phyloP scores from a whole-genome alignment of 2,888 invertebrate species.

The Synergus laeviventris region DNA sequence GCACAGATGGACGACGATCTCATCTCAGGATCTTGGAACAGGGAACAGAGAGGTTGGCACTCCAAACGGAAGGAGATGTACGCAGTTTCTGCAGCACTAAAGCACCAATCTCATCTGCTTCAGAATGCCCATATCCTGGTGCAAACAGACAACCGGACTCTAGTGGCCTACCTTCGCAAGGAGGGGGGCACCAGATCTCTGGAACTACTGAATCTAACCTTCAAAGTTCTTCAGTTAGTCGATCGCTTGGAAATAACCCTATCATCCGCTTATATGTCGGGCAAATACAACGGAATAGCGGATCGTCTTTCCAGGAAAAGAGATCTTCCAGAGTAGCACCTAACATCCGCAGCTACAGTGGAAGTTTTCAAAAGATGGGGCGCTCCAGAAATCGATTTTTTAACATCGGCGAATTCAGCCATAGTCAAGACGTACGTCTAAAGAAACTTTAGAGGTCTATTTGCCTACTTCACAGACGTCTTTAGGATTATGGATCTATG shows the following conservation, averaged over 20 bases:
- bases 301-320: slow-evolving; percentile 43
- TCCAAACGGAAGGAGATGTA: no score
- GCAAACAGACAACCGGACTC: slow-evolving; percentile 37
- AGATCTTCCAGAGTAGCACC: no score
- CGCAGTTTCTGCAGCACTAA: no score
- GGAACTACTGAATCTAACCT: no score
- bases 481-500: no score
- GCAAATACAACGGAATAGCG: slow-evolving; percentile 57
- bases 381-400: slow-evolving; percentile 48
- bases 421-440: slow-evolving; percentile 43
- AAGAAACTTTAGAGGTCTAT: slow-evolving; percentile 45
- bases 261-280: slow-evolving; percentile 52
- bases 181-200: no score
- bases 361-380: slow-evolving; percentile 49
- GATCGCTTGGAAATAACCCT: slow-evolving; percentile 42
- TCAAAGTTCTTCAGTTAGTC: background rate
- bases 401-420: slow-evolving; percentile 44
- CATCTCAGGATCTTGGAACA: no score
- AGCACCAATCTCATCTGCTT: no score
- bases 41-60: no score
- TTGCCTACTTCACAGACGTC: slow-evolving; percentile 42
- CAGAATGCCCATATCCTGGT: no score
- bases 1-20: no score
- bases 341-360: slow-evolving; percentile 13
- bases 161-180: no score